A percentile compares a stretch with the other conserved stretches of the same genome.
Conservation (phyloP, 2,797 vertebrate genomes). For the Aphelocoma californica region DNA sequence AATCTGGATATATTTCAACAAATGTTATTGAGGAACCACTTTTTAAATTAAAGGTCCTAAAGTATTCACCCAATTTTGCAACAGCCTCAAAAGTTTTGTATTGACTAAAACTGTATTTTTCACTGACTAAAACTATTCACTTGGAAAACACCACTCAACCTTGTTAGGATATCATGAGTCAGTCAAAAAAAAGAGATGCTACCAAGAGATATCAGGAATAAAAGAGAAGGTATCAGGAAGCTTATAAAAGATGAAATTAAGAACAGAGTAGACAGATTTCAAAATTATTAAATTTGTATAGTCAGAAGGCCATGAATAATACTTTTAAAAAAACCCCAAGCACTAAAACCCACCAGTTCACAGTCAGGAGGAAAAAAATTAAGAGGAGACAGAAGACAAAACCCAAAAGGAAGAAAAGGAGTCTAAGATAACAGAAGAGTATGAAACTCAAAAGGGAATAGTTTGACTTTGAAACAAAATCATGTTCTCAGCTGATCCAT, state of each 20-base stretch:
- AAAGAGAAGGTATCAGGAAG: not conserved
- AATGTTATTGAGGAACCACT: not conserved
- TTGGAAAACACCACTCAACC: not conserved
- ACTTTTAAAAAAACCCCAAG: rapidly evolving
- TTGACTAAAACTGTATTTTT: not conserved
- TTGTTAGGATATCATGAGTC: not conserved
- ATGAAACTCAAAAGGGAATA: not conserved
- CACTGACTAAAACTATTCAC: not conserved
- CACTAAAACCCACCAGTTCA: not conserved
- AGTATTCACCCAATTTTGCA: not conserved
- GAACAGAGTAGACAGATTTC: not conserved
- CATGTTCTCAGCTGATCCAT: not conserved
- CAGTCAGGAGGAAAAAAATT: not conserved
- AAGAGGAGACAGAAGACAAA: not conserved
- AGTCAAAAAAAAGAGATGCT: rapidly evolving
- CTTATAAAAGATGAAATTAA: not conserved
- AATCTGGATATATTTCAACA: not conserved
- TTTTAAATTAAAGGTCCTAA: not conserved
- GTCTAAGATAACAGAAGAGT: not conserved
- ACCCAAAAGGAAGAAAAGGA: not conserved
- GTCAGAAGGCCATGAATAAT: not conserved
- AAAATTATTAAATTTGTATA: not conserved
- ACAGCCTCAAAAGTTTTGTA: not conserved
- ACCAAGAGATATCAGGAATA: not conserved
- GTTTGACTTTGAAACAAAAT: not conserved